These are phyloP conservation scores for Cephalopachus bancanus DNA, from an alignment of 2,797 vertebrate species.

Conservation along the genomic window DNA sequence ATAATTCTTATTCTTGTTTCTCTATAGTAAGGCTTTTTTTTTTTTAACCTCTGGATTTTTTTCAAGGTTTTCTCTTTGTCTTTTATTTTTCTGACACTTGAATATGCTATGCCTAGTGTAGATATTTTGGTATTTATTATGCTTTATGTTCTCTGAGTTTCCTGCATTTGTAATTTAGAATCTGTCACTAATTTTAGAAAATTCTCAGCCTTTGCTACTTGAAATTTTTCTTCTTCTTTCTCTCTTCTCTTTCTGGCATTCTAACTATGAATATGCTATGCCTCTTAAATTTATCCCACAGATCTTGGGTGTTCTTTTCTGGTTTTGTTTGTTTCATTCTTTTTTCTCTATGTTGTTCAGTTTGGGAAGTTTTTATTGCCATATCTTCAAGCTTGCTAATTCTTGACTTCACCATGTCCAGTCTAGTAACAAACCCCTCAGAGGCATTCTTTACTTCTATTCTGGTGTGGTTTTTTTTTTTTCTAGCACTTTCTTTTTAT, in stretches of 20 bases:
- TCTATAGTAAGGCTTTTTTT: not conserved
- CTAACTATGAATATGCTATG: not conserved
- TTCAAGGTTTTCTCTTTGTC: conserved; percentile 31
- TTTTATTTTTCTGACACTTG: conserved; percentile 37
- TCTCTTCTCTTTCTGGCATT: not conserved
- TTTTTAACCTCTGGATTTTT: not conserved
- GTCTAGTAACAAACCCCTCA: not conserved
- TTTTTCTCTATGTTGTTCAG: conserved; percentile 19
- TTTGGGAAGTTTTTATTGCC: not conserved
- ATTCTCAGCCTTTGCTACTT: not conserved
- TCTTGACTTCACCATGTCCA: not conserved
- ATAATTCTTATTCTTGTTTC: conserved; percentile 27
- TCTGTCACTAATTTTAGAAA: conserved; percentile 18
- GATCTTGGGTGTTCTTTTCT: not conserved
- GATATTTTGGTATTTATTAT: not conserved
- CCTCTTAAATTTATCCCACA: not conserved
- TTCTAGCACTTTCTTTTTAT: not conserved
- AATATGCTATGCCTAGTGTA: not conserved
- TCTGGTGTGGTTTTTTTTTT: not conserved
- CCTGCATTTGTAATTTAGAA: not conserved
- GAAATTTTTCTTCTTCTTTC: conserved; percentile 10
- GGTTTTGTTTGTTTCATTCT: not conserved
- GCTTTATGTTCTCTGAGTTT: not conserved
- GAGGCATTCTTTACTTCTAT: conserved; percentile 33
- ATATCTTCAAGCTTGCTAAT: not conserved